Percentiles rank a stretch among this genome's conserved stretches.
phyloP scores from a whole-genome alignment of 1,140 invertebrate species.

The Arctopsyche grandis region DNA sequence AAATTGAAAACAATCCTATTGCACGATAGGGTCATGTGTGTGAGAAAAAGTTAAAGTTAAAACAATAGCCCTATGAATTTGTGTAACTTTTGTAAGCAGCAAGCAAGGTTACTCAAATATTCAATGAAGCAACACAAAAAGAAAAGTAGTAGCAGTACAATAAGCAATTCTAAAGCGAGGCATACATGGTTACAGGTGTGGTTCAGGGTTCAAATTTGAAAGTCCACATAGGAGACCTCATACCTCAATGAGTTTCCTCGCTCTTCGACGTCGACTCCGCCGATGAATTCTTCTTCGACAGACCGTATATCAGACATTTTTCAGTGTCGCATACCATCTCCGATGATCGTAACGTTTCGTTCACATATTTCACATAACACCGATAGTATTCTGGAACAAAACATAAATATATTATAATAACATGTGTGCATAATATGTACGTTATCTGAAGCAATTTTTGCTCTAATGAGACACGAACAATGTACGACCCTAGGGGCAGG shows the following conservation, averaged over 20 bases:
- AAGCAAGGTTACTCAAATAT: neutral
- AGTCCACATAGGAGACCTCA: neutral
- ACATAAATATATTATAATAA: neutral
- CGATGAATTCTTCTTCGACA: slow-evolving; percentile 20
- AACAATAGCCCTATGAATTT: neutral
- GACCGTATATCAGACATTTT: slow-evolving; percentile 47
- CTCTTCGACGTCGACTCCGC: slow-evolving; percentile 51
- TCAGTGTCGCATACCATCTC: neutral
- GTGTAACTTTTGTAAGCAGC: neutral
- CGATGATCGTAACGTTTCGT: slow-evolving; percentile 1
- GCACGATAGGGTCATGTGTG: neutral
- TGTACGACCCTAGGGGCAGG: neutral
- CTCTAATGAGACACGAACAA: slow-evolving; percentile 10
- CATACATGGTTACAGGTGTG: neutral
- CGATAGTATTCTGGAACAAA: slow-evolving; percentile 7
- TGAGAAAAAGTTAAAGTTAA: slow-evolving; percentile 3
- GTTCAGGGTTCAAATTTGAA: slow-evolving; percentile 4
- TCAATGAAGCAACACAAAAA: slow-evolving; percentile 19
- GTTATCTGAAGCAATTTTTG: slow-evolving; percentile 2
- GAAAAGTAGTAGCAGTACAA: neutral
- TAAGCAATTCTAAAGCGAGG: neutral
- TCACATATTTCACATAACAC: neutral
- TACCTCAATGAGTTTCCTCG: slow-evolving; percentile 51
- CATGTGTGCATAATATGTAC: neutral
- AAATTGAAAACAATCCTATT: neutral